A percentile compares a stretch with the other conserved stretches of the same genome.
Conservation (phyloP, 2,888 invertebrate genomes). For the Mesoligia furuncula region DNA sequence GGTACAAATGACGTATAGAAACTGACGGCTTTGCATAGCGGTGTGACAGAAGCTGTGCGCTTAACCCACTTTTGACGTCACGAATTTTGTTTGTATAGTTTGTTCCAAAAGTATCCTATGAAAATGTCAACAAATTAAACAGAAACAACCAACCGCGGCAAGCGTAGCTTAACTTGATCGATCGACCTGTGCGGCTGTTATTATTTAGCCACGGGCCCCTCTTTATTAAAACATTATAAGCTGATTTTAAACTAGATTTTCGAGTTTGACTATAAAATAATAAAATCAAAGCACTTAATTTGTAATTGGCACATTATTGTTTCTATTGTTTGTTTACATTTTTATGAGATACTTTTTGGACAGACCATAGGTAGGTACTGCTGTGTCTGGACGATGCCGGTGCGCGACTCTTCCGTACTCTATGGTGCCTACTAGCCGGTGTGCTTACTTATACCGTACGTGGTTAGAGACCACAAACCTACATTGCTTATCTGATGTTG, state of each 20-base stretch:
- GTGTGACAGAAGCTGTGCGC: background rate
- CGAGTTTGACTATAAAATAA: background rate
- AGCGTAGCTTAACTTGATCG: too few species aligned
- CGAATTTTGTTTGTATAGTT: background rate
- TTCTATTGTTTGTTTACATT: background rate
- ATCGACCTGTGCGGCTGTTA: too few species aligned
- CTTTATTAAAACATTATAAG: too few species aligned
- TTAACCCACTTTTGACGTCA: background rate
- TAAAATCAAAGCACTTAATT: background rate
- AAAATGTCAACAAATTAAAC: background rate
- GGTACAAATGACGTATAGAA: background rate
- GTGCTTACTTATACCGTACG: background rate
- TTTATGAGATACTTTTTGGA: too few species aligned
- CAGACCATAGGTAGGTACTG: background rate
- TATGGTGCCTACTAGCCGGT: background rate
- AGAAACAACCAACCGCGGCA: too few species aligned
- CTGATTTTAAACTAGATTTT: too few species aligned
- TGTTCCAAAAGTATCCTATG: background rate
- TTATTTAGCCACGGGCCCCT: too few species aligned
- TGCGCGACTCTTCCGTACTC: background rate
- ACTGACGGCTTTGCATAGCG: background rate
- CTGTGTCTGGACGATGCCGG: background rate
- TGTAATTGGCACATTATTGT: background rate
- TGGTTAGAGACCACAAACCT: slow-evolving; percentile 30
- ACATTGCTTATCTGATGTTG: slow-evolving; percentile 4